Evolutionary conservation across 2,113 vertebrate species (phyloP).

Genomic region (Rhipidura dahli): DNA sequence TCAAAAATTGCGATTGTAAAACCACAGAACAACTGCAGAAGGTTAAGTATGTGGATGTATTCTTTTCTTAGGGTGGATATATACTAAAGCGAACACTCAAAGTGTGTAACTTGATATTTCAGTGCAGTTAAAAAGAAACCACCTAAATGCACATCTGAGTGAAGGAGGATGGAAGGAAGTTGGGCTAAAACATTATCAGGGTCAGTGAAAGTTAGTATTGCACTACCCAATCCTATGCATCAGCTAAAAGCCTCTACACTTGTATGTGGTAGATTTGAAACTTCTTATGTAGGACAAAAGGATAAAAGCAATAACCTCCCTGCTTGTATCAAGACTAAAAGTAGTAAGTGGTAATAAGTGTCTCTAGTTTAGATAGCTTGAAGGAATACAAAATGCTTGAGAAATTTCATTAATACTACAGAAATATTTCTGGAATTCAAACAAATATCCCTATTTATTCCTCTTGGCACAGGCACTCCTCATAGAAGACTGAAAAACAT

Average conservation of each 20-base stretch:
- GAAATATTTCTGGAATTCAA: slow-evolving; percentile 28
- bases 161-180: not conserved
- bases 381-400: not conserved
- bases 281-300: not conserved
- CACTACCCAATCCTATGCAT: not conserved
- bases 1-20: not conserved
- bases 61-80: not conserved
- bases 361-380: not conserved
- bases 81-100: not conserved
- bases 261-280: not conserved
- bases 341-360: not conserved
- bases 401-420: not conserved
- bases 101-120: not conserved
- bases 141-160: not conserved
- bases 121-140: not conserved
- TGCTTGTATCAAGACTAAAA: not conserved
- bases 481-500: not conserved
- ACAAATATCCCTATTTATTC: slow-evolving; percentile 4
- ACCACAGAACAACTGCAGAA: not conserved
- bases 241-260: not conserved
- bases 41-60: not conserved
- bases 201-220: not conserved
- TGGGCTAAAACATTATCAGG: not conserved
- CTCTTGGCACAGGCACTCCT: not conserved
- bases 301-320: not conserved